Evolutionary conservation across 2,888 invertebrate species (phyloP).

Genomic region (Helleia helle): DNA sequence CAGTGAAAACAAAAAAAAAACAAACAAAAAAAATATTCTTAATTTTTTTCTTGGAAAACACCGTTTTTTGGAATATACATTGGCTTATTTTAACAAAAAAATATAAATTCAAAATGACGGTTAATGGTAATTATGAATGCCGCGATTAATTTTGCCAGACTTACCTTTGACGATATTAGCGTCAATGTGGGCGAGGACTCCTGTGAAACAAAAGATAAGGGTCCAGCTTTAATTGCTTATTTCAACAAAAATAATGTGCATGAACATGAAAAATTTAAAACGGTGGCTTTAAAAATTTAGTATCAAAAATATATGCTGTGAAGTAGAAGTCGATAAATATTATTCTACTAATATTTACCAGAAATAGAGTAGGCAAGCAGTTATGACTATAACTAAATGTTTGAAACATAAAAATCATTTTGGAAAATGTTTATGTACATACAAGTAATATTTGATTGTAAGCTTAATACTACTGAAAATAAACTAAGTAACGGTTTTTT

Average conservation of each 20-base stretch:
- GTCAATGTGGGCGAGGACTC: conserved; percentile 86
- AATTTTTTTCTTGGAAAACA: too few relatives aligned
- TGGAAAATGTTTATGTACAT: too few relatives aligned
- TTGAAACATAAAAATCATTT: too few relatives aligned
- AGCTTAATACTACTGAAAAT: too few relatives aligned
- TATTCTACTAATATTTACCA: too few relatives aligned
- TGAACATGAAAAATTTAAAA: conserved; percentile 3
- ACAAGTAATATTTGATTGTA: too few relatives aligned
- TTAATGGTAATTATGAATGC: conserved; percentile 10
- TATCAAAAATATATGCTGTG: neutral
- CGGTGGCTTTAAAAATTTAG: neutral
- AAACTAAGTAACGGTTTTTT: too few relatives aligned
- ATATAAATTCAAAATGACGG: conserved; percentile 16
- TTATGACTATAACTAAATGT: too few relatives aligned
- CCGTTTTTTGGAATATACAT: neutral
- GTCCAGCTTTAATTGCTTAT: conserved; percentile 58
- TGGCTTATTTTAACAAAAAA: neutral
- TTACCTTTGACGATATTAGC: conserved; percentile 86
- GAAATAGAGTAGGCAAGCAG: too few relatives aligned
- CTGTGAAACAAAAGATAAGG: conserved; percentile 77
- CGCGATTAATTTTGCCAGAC: conserved; percentile 35
- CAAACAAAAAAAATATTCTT: too few relatives aligned
- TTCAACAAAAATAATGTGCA: conserved; percentile 17
- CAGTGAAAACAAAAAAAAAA: too few relatives aligned
- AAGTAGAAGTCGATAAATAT: neutral